phyloP scores from a whole-genome alignment of 2,113 vertebrate genomes.

The Cairina moschata region DNA sequence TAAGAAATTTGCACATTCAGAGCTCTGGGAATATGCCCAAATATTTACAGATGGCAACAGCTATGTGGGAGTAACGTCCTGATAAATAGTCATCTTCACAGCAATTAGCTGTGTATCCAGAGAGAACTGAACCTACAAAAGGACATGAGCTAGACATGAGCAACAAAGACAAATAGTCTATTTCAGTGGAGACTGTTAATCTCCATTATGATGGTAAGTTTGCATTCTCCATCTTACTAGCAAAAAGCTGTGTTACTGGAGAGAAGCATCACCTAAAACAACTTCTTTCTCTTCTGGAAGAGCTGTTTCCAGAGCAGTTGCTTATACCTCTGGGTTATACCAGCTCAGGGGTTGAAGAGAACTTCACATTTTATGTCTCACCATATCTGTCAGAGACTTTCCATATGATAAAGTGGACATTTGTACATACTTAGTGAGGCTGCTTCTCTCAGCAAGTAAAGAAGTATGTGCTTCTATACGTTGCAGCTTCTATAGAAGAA shows the following conservation, averaged over 20 bases:
- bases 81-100: not conserved
- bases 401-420: not conserved
- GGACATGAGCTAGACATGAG: not conserved
- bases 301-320: not conserved
- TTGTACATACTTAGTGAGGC: not conserved
- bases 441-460: not conserved
- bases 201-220: not conserved
- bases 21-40: not conserved
- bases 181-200: not conserved
- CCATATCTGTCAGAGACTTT: not conserved
- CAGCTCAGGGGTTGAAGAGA: not conserved
- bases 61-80: not conserved
- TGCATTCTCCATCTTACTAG: not conserved
- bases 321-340: not conserved
- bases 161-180: not conserved
- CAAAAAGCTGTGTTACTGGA: not conserved
- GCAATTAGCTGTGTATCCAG: not conserved
- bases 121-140: not conserved
- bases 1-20: not conserved
- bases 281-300: not conserved
- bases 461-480: not conserved
- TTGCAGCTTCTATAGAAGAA: not conserved
- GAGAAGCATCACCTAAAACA: not conserved
- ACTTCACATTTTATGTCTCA: not conserved
- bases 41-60: constrained; percentile 12